Evolutionary conservation across 2,797 vertebrate species (phyloP), one percentile per base, ranked within the genome.

Genomic region (Rallus crepitans): DNA sequence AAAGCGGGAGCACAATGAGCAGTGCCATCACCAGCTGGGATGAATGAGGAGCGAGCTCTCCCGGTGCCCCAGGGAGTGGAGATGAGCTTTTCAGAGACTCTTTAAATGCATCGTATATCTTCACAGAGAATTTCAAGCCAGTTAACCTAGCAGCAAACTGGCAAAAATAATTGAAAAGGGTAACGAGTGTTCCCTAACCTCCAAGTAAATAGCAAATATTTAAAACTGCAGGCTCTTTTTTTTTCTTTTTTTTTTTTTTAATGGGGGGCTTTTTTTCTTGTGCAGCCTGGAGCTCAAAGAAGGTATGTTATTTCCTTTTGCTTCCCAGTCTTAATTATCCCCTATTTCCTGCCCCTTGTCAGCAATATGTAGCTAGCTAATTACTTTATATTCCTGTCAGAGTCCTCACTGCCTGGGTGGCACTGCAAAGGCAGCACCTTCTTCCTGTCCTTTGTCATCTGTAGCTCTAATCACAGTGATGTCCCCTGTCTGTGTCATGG

Each of bases 401-500:
- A 28, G 15, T 27, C 63, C 17, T 35, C 18, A 2, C 30, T 75
- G 75, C 72, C 82, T 15, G 13, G 23, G 40, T 15, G 1, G 27
- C 16, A 2, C 66, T 21, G 40, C n/a, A 20, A 56, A 39, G n/a
- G 60, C 55, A 78, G n/a, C 37, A 7, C 53, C n/a, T 50, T 82
- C 42, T 35, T 35, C 65, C 77, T 33, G 25, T 28, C 64, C 77
- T 45, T 35, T 3, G 25, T 39, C 10, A 2, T 11, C 52, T 1
- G 0, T 18, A 31, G 57, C 77, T 76, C 52, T 70, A 70, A 7
- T n/a, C 64, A 1, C 13, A 14, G 28, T 2, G 11, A 40, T 4
- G 9, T 48, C 21, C 33, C 45, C n/a, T 48, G 52, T 39, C 42
- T 42, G 23, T 1, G 0, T 8, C 39, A 6, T 0, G 0, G 60